Evolutionary conservation across 2,888 invertebrate genomes (phyloP).

Genomic region (Zaprionus lineosus): DNA sequence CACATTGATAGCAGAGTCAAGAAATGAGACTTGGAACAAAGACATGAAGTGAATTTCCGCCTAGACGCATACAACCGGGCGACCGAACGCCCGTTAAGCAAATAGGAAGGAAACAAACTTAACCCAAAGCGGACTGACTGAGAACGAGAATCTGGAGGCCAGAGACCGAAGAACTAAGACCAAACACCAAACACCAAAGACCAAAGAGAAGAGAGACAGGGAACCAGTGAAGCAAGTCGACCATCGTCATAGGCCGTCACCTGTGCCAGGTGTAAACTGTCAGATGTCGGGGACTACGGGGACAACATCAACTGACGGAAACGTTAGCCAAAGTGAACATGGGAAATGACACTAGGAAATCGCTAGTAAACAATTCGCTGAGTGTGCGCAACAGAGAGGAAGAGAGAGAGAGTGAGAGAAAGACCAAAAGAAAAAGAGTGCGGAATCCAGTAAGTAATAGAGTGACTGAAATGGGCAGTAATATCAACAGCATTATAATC

Average conservation of each 20-base stretch:
- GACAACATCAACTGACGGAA: conserved; percentile 52
- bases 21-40: not conserved
- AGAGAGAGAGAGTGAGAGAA: no score
- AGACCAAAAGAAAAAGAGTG: no score
- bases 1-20: no score
- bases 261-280: conserved; percentile 80
- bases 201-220: not conserved
- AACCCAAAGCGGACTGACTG: conserved; percentile 16
- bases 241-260: conserved; percentile 55
- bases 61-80: conserved; percentile 38
- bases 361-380: conserved; percentile 67
- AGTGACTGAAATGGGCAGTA: conserved; percentile 21
- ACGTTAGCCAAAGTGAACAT: conserved; percentile 62
- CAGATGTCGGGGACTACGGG: conserved; percentile 33
- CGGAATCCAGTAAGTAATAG: conserved; percentile 3
- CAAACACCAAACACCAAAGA: conserved; percentile 32
- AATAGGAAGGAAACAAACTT: conserved; percentile 73
- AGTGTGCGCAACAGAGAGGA: no score
- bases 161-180: conserved; percentile 32
- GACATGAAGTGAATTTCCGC: conserved; percentile 44
- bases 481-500: conserved; percentile 22
- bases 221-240: conserved; percentile 74
- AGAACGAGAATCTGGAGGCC: conserved; percentile 33
- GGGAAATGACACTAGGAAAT: conserved; percentile 77
- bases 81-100: conserved; percentile 57